Conservation (phyloP, 2,888 invertebrate species). For the Lutraria lutraria region DNA sequence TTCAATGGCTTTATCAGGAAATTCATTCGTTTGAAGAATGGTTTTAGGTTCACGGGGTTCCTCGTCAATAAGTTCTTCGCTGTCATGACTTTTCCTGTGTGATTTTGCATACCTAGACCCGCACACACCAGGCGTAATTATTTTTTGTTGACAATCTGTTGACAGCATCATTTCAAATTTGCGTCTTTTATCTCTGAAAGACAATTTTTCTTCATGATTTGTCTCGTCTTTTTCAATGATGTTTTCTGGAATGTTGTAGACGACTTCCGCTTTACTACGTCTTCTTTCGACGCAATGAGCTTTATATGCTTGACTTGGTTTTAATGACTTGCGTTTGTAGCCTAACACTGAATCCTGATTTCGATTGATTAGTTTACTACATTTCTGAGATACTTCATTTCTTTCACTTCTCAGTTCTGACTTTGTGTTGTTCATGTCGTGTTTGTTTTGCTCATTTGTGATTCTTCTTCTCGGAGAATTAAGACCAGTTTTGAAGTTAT, state of each 20-base stretch:
- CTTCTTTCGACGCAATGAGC: not conserved
- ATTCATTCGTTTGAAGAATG: not conserved
- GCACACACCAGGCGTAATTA: not conserved
- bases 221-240: not conserved
- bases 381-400: not conserved
- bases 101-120: not conserved
- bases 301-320: not conserved
- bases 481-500: no score
- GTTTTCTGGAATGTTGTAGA: not conserved
- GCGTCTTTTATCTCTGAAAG: slow-evolving; percentile 3
- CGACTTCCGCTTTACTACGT: not conserved
- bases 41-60: not conserved
- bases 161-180: slow-evolving; percentile 22
- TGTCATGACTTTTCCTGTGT: not conserved
- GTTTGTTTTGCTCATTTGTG: no score
- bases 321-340: not conserved
- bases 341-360: not conserved
- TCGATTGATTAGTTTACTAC: not conserved
- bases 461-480: no score
- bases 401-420: no score
- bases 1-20: not conserved
- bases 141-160: not conserved
- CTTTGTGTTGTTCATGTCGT: no score
- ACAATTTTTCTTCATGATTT: not conserved
- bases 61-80: not conserved